These are phyloP conservation scores for Sinotaia quadrata DNA, from an alignment of 2,888 invertebrate genomes.

Conservation along the genomic window DNA sequence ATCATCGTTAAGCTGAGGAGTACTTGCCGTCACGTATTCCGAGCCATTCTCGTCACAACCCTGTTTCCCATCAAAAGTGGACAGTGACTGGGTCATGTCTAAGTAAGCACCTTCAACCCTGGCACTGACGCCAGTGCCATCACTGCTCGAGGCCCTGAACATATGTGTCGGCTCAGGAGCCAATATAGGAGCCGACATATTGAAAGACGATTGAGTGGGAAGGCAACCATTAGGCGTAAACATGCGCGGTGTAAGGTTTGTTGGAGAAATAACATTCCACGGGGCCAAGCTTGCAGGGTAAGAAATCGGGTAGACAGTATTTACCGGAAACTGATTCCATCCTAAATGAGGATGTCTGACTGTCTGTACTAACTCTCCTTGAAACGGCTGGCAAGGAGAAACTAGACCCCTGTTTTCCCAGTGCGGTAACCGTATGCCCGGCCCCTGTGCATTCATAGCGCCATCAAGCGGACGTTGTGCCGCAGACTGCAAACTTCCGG, in stretches of 20 bases:
- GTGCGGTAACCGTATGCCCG: background rate
- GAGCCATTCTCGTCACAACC: background rate
- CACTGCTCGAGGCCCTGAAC: background rate
- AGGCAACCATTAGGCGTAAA: background rate
- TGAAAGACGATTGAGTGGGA: background rate
- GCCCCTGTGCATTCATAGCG: background rate
- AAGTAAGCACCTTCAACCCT: constrained; percentile 14
- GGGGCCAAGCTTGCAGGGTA: background rate
- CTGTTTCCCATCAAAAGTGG: background rate
- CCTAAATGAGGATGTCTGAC: too few species aligned
- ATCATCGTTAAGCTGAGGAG: background rate
- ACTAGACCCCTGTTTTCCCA: background rate
- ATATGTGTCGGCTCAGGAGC: background rate
- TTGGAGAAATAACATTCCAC: background rate
- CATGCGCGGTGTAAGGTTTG: background rate
- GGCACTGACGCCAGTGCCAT: background rate
- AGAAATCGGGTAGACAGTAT: background rate
- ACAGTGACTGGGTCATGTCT: constrained; percentile 7
- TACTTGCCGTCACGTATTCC: constrained; percentile 4
- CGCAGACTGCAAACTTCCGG: constrained; percentile 13
- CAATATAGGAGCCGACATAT: background rate
- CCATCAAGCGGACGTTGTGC: background rate
- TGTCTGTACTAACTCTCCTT: background rate
- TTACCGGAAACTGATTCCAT: background rate
- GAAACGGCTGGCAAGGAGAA: background rate